Base-by-base conservation (phyloP, 2,113 vertebrate species). In the Ariopsis seemanni region DNA sequence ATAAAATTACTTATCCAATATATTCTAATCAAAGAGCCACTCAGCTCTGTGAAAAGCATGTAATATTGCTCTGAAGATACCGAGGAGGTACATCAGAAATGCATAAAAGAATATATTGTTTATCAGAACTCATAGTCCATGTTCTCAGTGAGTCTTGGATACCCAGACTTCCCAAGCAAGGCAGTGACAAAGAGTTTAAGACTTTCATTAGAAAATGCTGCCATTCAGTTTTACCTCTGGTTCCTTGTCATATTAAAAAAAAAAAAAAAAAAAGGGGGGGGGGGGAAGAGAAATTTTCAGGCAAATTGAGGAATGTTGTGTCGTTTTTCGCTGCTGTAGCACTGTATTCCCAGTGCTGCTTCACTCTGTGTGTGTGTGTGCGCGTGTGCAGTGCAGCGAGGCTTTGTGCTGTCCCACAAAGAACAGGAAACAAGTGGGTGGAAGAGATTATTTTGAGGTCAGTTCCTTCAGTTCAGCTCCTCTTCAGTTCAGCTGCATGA, bases 351-450 rank as follows among this genome's bases (percentile, higher is more conserved):
- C 65, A 82, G 48, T 18, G 17, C 57, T 42, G 53, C 50, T 50
- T 78, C 50, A 75, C 42, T 75, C 8, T 50, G 48, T 48, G 57
- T 69, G 74, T 48, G 78, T 67, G 67, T 79, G 50, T 60, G 60
- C 84, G 84, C 14, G 77, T 17, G 50, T 18, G 58, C 48, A 58
- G 58, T n/a, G 22, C 48, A 48, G 84, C 25, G 48, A 42, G 82
- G 79, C 79, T 82, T 86, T 91, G 87, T 87, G 81, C 62, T 86
- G 77, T 63, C 15, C 60, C 30, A 88, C 87, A 88, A 88, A 84
- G 77, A 85, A 85, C 86, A 89, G 88, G 88, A 89, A 89, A 82
- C 87, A 77, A 74, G 87, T 85, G 87, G 85, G 87, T 77, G 78
- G 89, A 82, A 50, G 34, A 22, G 82, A 83, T 52, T 52, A 67